Conservation (phyloP, 2,113 vertebrate genomes). For the Percina caprodes region DNA sequence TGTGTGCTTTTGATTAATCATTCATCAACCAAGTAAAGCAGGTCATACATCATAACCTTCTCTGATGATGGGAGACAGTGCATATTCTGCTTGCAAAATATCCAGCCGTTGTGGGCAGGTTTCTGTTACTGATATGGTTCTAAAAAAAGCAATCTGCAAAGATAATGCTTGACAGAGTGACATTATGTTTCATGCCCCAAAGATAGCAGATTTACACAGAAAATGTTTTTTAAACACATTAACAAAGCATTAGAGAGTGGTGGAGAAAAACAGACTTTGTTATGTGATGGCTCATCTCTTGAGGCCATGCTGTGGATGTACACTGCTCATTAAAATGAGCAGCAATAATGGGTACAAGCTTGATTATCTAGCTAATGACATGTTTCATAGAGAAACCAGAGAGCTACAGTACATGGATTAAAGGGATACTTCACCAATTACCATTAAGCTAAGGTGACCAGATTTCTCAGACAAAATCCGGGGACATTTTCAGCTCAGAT, state of each 20-base stretch:
- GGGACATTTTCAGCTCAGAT: too few species aligned
- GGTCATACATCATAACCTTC: conserved; percentile 63
- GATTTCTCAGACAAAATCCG: too few species aligned
- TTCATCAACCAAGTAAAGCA: conserved; percentile 65
- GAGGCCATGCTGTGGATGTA: conserved; percentile 58
- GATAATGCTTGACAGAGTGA: neutral
- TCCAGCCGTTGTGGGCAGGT: conserved; percentile 19
- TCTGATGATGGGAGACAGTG: conserved; percentile 61
- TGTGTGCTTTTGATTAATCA: conserved; percentile 71
- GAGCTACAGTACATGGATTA: conserved; percentile 52
- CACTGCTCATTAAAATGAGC: conserved; percentile 75
- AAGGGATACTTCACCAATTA: too few species aligned
- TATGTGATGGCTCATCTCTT: conserved; percentile 66
- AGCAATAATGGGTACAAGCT: conserved; percentile 73
- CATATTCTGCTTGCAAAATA: conserved; percentile 51
- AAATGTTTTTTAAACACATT: conserved; percentile 51
- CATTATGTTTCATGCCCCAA: conserved; percentile 38
- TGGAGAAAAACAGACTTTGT: conserved; percentile 30
- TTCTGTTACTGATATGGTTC: conserved; percentile 23
- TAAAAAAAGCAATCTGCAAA: conserved; percentile 2
- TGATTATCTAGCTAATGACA: conserved; percentile 75
- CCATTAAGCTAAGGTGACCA: too few species aligned
- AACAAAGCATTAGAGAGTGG: conserved; percentile 28
- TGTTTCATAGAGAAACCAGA: conserved; percentile 64
- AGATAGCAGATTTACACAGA: conserved; percentile 31